A percentile compares a stretch with the other conserved stretches of the same genome.
phyloP scores from a whole-genome alignment of 1,140 invertebrate genomes.

The Drosophila tristis region DNA sequence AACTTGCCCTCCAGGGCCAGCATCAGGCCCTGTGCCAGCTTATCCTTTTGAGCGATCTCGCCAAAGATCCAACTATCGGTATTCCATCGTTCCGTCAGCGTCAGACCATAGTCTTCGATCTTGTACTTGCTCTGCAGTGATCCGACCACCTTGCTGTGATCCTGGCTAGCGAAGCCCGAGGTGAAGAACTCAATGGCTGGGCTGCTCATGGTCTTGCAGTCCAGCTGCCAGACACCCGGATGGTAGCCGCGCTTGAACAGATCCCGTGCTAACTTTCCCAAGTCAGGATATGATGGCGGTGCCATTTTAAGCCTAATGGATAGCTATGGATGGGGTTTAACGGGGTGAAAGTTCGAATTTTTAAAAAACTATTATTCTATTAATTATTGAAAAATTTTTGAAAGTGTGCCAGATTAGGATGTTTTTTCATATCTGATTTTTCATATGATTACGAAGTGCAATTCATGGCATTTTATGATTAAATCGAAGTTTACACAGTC shows the following conservation, averaged over 20 bases:
- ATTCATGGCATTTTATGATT: no score
- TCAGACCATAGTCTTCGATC: conserved; percentile 61
- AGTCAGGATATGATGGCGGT: conserved; percentile 51
- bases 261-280: conserved; percentile 61
- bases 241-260: conserved; percentile 63
- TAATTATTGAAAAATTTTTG: conserved; percentile 22
- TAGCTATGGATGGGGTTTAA: conserved; percentile 24
- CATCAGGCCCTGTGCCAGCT: conserved; percentile 54
- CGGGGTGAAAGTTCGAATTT: conserved; percentile 31
- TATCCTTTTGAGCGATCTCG: conserved; percentile 62
- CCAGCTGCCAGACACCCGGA: conserved; percentile 67
- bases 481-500: no score
- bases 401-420: neutral
- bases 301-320: conserved; percentile 46
- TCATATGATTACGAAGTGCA: no score
- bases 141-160: conserved; percentile 60
- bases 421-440: no score
- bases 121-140: conserved; percentile 64
- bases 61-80: conserved; percentile 61
- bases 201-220: conserved; percentile 58
- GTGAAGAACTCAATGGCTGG: conserved; percentile 60
- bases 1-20: conserved; percentile 53
- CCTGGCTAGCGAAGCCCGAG: conserved; percentile 52
- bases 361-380: no score
- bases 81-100: conserved; percentile 65